These are phyloP conservation scores for Pachypsylla venusta DNA, from an alignment of 1,140 invertebrate genomes.

Conservation along the genomic window DNA sequence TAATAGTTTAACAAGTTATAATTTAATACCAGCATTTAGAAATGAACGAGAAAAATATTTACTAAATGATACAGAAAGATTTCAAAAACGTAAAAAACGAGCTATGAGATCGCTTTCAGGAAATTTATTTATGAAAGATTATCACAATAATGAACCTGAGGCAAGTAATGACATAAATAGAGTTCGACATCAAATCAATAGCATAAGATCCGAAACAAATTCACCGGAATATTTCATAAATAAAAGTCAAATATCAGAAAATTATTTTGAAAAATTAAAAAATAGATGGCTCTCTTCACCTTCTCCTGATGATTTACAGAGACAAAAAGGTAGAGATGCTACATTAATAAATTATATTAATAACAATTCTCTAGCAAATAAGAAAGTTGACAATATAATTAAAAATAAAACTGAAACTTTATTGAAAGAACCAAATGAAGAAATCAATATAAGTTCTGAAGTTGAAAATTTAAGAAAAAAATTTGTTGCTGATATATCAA, in stretches of 20 bases:
- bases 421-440: background rate
- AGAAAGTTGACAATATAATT: background rate
- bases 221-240: background rate
- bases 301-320: background rate
- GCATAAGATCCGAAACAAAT: slow-evolving; percentile 4
- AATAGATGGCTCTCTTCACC: background rate
- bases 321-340: background rate
- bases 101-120: slow-evolving; percentile 63
- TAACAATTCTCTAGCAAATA: background rate
- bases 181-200: background rate
- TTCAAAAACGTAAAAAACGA: slow-evolving; percentile 44
- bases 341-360: background rate
- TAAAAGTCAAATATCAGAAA: background rate
- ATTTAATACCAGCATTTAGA: slow-evolving; percentile 5
- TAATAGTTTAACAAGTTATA: background rate
- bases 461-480: slow-evolving; percentile 6
- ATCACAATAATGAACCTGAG: background rate
- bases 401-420: background rate
- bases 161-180: background rate
- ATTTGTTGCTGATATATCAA: background rate
- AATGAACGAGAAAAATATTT: slow-evolving; percentile 1
- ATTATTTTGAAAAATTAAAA: slow-evolving; percentile 1
- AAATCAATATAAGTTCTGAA: background rate
- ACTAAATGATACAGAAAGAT: background rate
- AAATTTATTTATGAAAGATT: slow-evolving; percentile 42